Base-by-base conservation (phyloP, 2,888 invertebrate genomes). In the Cybosia mesomella region DNA sequence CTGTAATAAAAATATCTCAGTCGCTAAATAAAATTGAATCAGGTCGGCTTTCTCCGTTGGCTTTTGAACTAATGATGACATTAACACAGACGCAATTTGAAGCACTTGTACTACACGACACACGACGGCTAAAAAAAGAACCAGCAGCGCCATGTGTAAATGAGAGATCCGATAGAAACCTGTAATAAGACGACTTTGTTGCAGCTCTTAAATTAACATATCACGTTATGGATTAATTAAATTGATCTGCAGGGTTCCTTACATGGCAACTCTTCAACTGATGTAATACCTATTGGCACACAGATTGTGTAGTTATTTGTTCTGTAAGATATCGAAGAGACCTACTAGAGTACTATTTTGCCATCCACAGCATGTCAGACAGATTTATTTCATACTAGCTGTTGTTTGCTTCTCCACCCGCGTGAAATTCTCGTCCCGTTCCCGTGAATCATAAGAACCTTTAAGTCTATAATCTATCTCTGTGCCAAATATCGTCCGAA, bases 11-110 rank as follows among this genome's bases (percentile, higher is more conserved):
- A 74, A 74, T 77, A 81, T 77, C 77, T 77, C 62, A 80, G 68
- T 77, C 66, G 71, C 74, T 77, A 76, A 79, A 79, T 74, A 68
- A 83, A 85, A 87, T 87, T 86, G 80, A 85, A 85, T 78, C 83
- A 78, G 78, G 69, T 67, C 80, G 70, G 81, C 89, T 90, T 88
- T 90, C 89, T 85, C 87, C 76, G 81, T 85, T 82, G 83, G 84
- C 86, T 85, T 64, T 76, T 83, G 80, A 81, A 72, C 76, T 74
- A 77, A 81, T 81, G 89, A 86, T 87, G 87, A 86, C 87, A 89
- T 87, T 89, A 85, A 82, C 79, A 74, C 59, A 70, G 62, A 60
- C 58, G 55, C 74, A 58, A 71, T 71, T 72, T 70, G 67, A 73
- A 73, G 76, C 81, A 79, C 77, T 70, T 77, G 70, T 28, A 58